Percentiles rank a stretch among this genome's conserved stretches.
These are phyloP conservation scores for Remorina albescens DNA, from an alignment of 2,797 vertebrate species.

Conservation along the genomic window DNA sequence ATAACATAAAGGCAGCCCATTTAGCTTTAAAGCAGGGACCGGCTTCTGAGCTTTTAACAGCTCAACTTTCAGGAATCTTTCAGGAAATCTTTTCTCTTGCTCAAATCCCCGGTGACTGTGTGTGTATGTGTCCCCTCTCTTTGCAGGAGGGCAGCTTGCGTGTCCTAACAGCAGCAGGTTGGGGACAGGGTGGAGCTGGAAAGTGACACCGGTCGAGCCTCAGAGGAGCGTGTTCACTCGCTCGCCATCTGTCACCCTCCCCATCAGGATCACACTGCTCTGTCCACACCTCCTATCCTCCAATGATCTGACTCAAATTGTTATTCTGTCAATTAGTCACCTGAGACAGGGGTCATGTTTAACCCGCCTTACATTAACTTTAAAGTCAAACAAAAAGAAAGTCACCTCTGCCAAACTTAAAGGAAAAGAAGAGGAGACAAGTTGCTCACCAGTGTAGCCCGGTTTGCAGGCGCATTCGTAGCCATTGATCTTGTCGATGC, in stretches of 20 bases:
- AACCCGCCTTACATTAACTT: constrained; percentile 7
- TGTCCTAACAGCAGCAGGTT: constrained; percentile 78
- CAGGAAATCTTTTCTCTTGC: constrained; percentile 84
- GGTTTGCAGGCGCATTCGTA: constrained; percentile 94
- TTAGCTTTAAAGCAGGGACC: constrained; percentile 79
- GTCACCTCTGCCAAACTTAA: not conserved
- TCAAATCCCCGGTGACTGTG: constrained; percentile 68
- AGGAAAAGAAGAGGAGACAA: too few relatives aligned
- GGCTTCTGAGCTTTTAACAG: constrained; percentile 85
- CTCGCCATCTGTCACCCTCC: constrained; percentile 83
- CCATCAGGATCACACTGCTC: constrained; percentile 49
- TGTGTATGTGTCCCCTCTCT: constrained; percentile 68
- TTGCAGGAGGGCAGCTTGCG: constrained; percentile 67
- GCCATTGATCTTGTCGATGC: constrained; percentile 95
- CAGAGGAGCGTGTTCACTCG: constrained; percentile 76
- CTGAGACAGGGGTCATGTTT: constrained; percentile 29
- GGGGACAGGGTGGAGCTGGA: constrained; percentile 80
- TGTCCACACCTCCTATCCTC: constrained; percentile 27
- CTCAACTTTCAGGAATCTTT: constrained; percentile 89
- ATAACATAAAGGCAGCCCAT: constrained; percentile 77
- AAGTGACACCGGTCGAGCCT: constrained; percentile 81
- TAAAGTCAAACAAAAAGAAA: not conserved
- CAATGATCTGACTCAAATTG: not conserved
- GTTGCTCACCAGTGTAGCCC: constrained; percentile 91
- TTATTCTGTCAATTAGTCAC: constrained; percentile 16